Evolutionary conservation across 2,113 vertebrate genomes (phyloP), one percentile per base, ranked within the genome.

Genomic region (Larimichthys polyactis): DNA sequence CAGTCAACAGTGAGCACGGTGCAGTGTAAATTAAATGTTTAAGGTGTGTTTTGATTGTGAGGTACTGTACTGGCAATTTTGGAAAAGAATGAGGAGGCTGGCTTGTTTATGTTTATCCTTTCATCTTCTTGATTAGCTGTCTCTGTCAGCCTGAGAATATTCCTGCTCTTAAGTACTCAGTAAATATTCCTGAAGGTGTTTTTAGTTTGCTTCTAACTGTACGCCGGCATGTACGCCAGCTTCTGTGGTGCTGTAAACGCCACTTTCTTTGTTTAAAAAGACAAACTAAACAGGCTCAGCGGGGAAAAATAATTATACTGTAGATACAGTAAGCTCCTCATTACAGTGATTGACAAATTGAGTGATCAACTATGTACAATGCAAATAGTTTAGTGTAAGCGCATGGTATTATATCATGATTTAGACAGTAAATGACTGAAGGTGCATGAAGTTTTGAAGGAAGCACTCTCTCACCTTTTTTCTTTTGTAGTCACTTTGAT

Each of bases 121-220:
- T 89, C 85, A 81, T 90, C 84, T 84, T 70, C 62, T 82, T 87
- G 88, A 93, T 91, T 88, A 90, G 89, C 81, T 75, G 81, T 83
- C 77, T 89, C 81, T 75, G 85, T 83, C 85, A 79, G 85, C 72
- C 74, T 48, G 73, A 78, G 70, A 88, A 86, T 85, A 78, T 86
- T 84, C 48, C 75, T 68, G 85, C 77, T 83, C 76, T 83, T 89
- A 85, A 86, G 87, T 80, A 79, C 79, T 71, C 63, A 0, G 78
- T 74, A 91, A 93, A 92, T 90, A 91, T 90, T 92, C 84, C 78
- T 87, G 62, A 82, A 91, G 85, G 80, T 86, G 82, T 80, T 89
- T 89, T 90, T 85, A 81, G 75, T 85, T 87, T 78, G 75, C 81
- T 75, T 89, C 40, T 74, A 79, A 92, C 78, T 67, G 46, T 81